Conservation (phyloP, 2,888 invertebrate genomes). For the Andrena hattorfiana region DNA sequence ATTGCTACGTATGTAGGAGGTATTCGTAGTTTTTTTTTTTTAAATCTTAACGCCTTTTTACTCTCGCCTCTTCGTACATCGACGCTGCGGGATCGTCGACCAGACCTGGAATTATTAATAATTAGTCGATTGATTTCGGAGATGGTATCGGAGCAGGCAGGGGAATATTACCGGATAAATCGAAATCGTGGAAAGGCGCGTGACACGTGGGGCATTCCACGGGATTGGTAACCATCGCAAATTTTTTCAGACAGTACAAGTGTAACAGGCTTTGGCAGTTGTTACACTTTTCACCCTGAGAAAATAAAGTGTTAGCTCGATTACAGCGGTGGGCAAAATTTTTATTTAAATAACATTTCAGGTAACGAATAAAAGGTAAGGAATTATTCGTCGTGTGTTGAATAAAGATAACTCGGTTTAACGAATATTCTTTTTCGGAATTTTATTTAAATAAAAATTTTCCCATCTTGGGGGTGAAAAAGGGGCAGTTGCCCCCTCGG, state of each 20-base stretch:
- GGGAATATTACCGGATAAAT: conserved; percentile 38
- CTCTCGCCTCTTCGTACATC: background rate
- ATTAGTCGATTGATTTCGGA: too few species aligned
- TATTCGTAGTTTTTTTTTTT: background rate
- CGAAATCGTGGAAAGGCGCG: conserved; percentile 26
- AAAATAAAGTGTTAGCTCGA: conserved; percentile 14
- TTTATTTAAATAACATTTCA: too few species aligned
- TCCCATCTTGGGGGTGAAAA: too few species aligned
- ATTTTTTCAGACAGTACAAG: conserved; percentile 72
- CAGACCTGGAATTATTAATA: conserved; percentile 5
- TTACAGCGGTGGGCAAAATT: too few species aligned
- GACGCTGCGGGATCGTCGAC: background rate
- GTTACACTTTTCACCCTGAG: conserved; percentile 72
- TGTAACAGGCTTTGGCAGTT: conserved; percentile 70
- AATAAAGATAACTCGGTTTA: too few species aligned
- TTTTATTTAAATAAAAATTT: too few species aligned
- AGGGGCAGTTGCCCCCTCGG: too few species aligned
- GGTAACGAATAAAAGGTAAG: too few species aligned
- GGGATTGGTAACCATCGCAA: conserved; percentile 48
- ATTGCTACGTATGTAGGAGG: background rate
- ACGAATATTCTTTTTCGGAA: too few species aligned
- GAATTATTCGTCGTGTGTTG: too few species aligned
- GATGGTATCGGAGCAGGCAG: background rate
- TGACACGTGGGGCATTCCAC: conserved; percentile 74
- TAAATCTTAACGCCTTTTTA: background rate